Conservation (phyloP, 2,113 vertebrate genomes). For the Perca schrenkii region DNA sequence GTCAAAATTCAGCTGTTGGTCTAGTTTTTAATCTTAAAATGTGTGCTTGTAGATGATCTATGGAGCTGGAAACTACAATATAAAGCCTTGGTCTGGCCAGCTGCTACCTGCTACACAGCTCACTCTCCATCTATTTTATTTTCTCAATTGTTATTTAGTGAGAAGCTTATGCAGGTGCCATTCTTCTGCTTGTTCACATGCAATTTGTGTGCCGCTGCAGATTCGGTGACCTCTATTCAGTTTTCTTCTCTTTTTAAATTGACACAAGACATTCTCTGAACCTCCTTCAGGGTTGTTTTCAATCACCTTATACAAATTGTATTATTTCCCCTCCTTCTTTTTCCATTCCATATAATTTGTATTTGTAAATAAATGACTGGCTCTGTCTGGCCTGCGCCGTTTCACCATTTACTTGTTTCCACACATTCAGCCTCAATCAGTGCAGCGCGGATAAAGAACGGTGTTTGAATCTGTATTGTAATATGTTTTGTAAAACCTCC, state of each 20-base stretch:
- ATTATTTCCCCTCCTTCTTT: background rate
- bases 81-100: background rate
- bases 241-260: background rate
- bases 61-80: background rate
- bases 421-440: background rate
- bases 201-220: slow-evolving; percentile 7
- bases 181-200: slow-evolving; percentile 7
- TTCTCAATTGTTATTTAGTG: background rate
- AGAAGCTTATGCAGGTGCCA: background rate
- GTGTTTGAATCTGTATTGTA: background rate
- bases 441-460: background rate
- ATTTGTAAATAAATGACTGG: background rate
- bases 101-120: background rate
- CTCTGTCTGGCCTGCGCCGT: background rate
- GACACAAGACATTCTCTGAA: background rate
- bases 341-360: background rate
- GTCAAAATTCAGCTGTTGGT: background rate
- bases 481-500: background rate
- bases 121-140: background rate
- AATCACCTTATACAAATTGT: background rate
- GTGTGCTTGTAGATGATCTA: background rate
- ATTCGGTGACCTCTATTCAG: background rate
- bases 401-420: slow-evolving; percentile 3
- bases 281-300: slow-evolving; percentile 8
- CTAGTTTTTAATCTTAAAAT: background rate